Evolutionary conservation across 2,113 vertebrate species (phyloP).

Genomic region (Pogona vitticeps): DNA sequence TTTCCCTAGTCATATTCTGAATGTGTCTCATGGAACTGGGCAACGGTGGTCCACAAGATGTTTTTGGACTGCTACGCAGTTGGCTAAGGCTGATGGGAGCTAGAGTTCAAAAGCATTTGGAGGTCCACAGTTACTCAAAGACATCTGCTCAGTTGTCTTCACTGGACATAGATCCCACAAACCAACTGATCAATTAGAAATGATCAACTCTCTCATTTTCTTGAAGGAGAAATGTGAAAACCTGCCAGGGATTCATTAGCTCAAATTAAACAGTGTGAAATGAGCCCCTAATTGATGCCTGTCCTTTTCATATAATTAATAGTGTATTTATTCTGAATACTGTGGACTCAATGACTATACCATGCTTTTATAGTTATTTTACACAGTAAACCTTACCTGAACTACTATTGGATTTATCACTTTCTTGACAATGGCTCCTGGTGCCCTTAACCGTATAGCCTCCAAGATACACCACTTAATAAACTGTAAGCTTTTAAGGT

Average conservation of each 20-base stretch:
- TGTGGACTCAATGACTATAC: background rate
- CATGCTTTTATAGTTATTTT: background rate
- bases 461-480: slow-evolving; percentile 84
- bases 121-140: background rate
- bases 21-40: too few species aligned
- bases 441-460: slow-evolving; percentile 78
- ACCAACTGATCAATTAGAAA: too few species aligned
- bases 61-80: background rate
- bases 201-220: background rate
- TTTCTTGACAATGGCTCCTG: slow-evolving; percentile 81
- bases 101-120: background rate
- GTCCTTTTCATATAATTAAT: background rate
- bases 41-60: background rate
- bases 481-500: slow-evolving; percentile 76
- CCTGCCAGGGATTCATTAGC: background rate
- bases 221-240: background rate
- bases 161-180: too few species aligned
- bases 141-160: too few species aligned
- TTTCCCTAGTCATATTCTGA: too few species aligned
- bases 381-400: slow-evolving; percentile 68
- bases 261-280: background rate
- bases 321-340: background rate
- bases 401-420: slow-evolving; percentile 80
- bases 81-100: background rate
- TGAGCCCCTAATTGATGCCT: background rate